These are phyloP conservation scores for Meiosimyza decipiens DNA, from an alignment of 2,888 invertebrate genomes.

Conservation along the genomic window DNA sequence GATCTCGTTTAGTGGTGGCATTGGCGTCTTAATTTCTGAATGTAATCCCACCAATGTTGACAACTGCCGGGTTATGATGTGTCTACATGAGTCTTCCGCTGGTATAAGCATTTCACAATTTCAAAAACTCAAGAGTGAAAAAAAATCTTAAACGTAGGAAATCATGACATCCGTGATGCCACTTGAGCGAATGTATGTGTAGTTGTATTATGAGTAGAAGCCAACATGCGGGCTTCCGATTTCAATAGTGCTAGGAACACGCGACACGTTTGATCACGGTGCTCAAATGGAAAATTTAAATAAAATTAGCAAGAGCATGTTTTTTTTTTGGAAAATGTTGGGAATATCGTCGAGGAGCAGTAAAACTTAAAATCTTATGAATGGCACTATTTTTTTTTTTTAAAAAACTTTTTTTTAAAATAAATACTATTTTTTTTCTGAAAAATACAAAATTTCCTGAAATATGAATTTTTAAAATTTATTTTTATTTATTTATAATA, in stretches of 20 bases:
- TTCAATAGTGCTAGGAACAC: conserved; percentile 3
- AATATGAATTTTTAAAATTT: no score
- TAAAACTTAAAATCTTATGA: no score
- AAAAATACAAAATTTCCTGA: no score
- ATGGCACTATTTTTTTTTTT: no score
- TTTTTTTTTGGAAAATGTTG: no score
- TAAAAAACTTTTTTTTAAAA: no score
- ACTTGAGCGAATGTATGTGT: neutral
- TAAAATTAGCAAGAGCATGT: no score
- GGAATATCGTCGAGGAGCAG: no score
- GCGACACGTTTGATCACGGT: neutral
- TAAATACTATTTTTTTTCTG: no score
- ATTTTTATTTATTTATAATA: no score
- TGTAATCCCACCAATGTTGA: neutral
- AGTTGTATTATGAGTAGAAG: neutral
- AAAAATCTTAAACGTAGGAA: conserved; percentile 1
- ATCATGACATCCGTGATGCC: conserved; percentile 9
- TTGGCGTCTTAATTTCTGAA: conserved; percentile 1
- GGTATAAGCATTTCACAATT: conserved; percentile 4
- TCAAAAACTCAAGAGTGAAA: neutral
- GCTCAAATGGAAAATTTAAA: no score
- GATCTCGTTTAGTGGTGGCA: conserved; percentile 4
- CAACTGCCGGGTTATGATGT: neutral
- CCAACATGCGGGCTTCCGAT: conserved; percentile 23
- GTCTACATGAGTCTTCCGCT: neutral